phyloP scores from a whole-genome alignment of 2,888 invertebrate genomes.

The Xylota sylvarum region DNA sequence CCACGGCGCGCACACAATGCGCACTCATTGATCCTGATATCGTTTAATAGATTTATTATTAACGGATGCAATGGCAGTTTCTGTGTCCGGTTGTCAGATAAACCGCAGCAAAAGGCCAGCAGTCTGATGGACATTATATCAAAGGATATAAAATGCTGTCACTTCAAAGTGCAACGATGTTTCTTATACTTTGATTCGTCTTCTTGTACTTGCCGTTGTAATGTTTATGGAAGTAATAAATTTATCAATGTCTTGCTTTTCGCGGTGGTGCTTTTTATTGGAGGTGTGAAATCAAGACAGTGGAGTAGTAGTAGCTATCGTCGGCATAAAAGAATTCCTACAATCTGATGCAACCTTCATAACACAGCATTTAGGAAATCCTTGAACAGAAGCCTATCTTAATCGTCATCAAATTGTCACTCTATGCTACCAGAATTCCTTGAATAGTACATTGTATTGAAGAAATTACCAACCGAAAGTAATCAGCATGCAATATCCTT shows the following conservation, averaged over 20 bases:
- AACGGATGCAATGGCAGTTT: constrained; percentile 32
- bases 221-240: constrained; percentile 23
- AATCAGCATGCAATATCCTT: constrained; percentile 65
- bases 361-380: constrained; percentile 1
- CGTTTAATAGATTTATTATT: constrained; percentile 49
- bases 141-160: constrained; percentile 31
- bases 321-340: neutral
- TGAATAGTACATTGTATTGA: constrained; percentile 1
- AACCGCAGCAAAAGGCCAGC: constrained; percentile 11
- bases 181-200: neutral
- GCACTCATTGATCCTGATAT: constrained; percentile 41
- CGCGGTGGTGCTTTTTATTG: neutral
- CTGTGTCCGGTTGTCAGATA: constrained; percentile 20
- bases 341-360: constrained; percentile 8
- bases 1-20: constrained; percentile 7
- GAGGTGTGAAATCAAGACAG: constrained; percentile 1
- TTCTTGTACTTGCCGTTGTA: neutral
- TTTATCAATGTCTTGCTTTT: constrained; percentile 11
- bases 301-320: too few relatives aligned
- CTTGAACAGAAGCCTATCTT: constrained; percentile 61
- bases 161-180: constrained; percentile 12
- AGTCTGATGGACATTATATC: neutral
- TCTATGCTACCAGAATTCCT: constrained; percentile 38
- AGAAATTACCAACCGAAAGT: constrained; percentile 38
- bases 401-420: constrained; percentile 69